Evolutionary conservation across 2,113 vertebrate species (phyloP).

Genomic region (Ictalurus furcatus): DNA sequence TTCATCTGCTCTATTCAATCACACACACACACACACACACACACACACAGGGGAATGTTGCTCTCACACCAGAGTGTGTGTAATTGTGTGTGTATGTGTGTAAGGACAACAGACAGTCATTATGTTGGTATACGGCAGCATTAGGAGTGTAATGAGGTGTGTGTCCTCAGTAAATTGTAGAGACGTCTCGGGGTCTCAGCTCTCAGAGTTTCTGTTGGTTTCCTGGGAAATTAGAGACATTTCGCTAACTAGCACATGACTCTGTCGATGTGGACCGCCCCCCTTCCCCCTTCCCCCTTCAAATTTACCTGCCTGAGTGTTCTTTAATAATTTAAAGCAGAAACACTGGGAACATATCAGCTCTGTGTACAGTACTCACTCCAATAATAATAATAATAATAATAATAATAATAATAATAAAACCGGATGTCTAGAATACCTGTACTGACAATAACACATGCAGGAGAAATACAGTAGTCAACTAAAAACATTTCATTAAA

Average conservation of each 20-base stretch:
- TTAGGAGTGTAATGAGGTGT: constrained; percentile 13
- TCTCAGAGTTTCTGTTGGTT: neutral
- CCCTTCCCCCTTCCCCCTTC: too few relatives aligned
- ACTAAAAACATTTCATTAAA: neutral
- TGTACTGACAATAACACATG: neutral
- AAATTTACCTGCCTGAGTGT: neutral
- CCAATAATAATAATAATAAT: neutral
- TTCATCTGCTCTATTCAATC: neutral
- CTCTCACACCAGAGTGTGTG: neutral
- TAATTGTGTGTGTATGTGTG: neutral
- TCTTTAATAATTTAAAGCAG: neutral
- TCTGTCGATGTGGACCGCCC: neutral
- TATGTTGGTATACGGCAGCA: constrained; percentile 4
- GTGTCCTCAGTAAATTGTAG: neutral
- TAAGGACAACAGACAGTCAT: neutral
- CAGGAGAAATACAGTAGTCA: neutral
- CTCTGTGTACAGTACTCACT: neutral
- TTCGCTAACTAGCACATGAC: neutral
- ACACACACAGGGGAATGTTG: neutral
- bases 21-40: constrained; percentile 18
- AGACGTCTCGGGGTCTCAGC: neutral
- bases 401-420: neutral
- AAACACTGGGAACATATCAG: neutral
- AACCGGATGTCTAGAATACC: neutral
- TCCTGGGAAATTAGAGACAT: neutral